Base-by-base conservation (phyloP, 2,797 vertebrate genomes). In the Dromococcyx pavoninus region DNA sequence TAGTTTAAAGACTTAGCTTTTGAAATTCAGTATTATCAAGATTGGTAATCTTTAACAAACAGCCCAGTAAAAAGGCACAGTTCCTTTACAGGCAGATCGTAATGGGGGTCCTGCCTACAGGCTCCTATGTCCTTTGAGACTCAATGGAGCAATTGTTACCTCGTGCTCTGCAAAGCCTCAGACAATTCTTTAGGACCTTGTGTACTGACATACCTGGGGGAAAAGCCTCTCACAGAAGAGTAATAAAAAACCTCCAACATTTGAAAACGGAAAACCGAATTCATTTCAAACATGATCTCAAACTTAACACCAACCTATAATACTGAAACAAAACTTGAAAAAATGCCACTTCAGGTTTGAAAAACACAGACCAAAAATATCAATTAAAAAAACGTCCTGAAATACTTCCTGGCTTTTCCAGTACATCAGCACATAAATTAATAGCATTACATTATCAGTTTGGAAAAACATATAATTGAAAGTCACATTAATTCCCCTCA, bases 31-130 rank as follows among this genome's bases (percentile, higher is more conserved):
- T 85, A 93, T 95, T 97, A 97, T 95, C 94, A 84, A 96, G 95
- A 92, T 15, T 91, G 93, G 95, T 97, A 97, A 97, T 97, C 97
- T 97, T 98, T 97, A 97, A 97, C 97, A 97, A 96, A 93, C 70
- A 92, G 64, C 89, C 84, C 64, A 96, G 80, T 95, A 96, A 95
- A 96, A 97, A 96, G 91, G 91, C 66, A 85, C 65, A 51, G 70
- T 51, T 74, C 81, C 72, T 94, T 95, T 91, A 77, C n/a, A 66
- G 93, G 89, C 93, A 95, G 44, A 91, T 96, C 41, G 1, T 95
- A 96, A 97, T 83, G 51, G 86, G 83, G 79, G 86, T 86, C 86
- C 89, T 95, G 94, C 89, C 94, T 89, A 95, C 95, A 84, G 65
- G 88, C 88, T 90, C 96, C 94, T 74, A 72, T 54, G 95, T 88